Evolutionary conservation across 2,888 invertebrate genomes (phyloP).

Genomic region (Phaonia tiefii): DNA sequence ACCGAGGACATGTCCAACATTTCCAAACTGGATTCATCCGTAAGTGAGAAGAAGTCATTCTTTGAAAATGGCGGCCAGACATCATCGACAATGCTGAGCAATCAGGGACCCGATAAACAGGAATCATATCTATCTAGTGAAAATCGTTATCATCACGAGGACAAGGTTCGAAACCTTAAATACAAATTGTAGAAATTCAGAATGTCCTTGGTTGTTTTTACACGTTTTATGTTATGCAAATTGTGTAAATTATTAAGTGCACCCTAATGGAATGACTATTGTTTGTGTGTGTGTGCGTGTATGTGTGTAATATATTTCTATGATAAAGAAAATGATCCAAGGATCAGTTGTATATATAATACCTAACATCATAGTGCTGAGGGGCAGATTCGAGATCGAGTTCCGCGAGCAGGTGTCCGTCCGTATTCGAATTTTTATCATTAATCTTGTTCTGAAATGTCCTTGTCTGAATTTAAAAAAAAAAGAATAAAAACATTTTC

Average conservation of each 20-base stretch:
- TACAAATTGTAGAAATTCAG: not conserved
- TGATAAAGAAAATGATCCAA: not conserved
- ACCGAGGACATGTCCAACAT: constrained; percentile 83
- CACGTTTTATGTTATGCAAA: constrained; percentile 22
- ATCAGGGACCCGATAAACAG: constrained; percentile 49
- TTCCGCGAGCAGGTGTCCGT: no score
- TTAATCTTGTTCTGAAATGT: no score
- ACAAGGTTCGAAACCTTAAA: constrained; percentile 77
- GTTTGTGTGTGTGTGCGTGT: constrained; percentile 7
- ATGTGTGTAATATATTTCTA: not conserved
- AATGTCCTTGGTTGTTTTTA: constrained; percentile 61
- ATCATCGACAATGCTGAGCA: constrained; percentile 63
- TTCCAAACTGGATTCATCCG: constrained; percentile 75
- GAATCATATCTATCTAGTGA: constrained; percentile 64
- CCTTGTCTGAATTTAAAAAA: no score
- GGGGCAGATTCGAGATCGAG: no score
- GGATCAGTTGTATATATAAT: constrained; percentile 15
- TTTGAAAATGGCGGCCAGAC: constrained; percentile 70
- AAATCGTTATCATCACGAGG: constrained; percentile 74
- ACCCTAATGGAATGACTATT: not conserved
- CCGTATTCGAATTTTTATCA: no score
- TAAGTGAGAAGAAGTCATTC: constrained; percentile 75
- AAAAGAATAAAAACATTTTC: no score
- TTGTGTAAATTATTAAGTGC: constrained; percentile 4
- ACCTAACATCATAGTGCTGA: constrained; percentile 10